Conservation (phyloP, 2,797 vertebrate species). For the Macroramphosus scolopax region DNA sequence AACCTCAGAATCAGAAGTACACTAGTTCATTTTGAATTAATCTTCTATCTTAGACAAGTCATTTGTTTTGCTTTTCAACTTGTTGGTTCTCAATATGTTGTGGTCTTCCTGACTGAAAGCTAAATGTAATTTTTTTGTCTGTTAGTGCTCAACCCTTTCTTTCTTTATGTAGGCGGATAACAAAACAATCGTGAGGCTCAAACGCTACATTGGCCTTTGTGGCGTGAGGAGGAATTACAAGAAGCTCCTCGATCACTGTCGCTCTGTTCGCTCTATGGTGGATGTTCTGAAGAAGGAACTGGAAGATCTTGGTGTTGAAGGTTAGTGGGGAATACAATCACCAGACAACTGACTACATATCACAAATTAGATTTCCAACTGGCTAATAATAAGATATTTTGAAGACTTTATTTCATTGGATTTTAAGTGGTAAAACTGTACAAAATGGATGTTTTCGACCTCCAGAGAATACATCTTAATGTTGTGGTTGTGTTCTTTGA, state of each 20-base stretch:
- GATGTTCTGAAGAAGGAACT: slow-evolving; percentile 79
- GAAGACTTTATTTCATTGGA: neutral
- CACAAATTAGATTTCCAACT: neutral
- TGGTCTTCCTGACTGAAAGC: too few species aligned
- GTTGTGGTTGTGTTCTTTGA: too few species aligned
- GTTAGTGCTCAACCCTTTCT: neutral
- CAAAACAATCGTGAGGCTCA: slow-evolving; percentile 78
- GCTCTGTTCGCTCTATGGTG: slow-evolving; percentile 72
- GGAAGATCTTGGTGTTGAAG: slow-evolving; percentile 83
- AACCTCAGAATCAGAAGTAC: neutral
- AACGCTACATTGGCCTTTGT: slow-evolving; percentile 84
- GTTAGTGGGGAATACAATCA: slow-evolving; percentile 21
- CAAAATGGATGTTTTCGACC: too few species aligned
- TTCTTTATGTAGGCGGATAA: slow-evolving; percentile 52
- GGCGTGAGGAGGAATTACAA: slow-evolving; percentile 84
- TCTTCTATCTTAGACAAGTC: too few species aligned
- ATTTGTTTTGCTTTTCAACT: too few species aligned
- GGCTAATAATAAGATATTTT: neutral
- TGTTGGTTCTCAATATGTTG: too few species aligned
- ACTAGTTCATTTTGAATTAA: too few species aligned
- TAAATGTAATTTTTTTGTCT: too few species aligned
- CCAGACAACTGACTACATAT: neutral
- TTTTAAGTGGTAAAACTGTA: neutral
- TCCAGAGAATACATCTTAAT: too few species aligned
- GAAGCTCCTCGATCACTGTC: slow-evolving; percentile 79